Conservation (phyloP, 2,888 invertebrate genomes). For the Chrysolina haemoptera region DNA sequence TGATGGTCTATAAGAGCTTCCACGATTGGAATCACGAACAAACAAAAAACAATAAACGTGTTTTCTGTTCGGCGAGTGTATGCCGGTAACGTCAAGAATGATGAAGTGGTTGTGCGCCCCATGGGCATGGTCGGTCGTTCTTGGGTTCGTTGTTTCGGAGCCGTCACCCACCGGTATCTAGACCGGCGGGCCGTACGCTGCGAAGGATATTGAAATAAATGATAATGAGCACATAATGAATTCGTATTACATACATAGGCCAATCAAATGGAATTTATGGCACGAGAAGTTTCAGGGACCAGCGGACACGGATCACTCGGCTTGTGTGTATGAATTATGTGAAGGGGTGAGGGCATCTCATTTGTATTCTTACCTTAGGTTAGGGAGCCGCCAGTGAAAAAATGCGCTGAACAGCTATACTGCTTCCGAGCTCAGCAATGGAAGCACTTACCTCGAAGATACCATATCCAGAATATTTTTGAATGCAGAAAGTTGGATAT, state of each 20-base stretch:
- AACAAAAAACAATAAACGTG: constrained; percentile 3
- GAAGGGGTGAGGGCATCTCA: too few species aligned
- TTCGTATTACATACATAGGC: constrained; percentile 50
- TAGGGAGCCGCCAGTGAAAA: too few species aligned
- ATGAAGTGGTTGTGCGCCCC: constrained; percentile 30
- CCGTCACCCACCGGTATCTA: constrained; percentile 13
- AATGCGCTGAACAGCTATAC: too few species aligned
- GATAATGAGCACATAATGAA: constrained; percentile 58
- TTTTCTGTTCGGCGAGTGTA: constrained; percentile 23
- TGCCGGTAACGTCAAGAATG: constrained; percentile 32
- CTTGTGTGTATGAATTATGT: too few species aligned
- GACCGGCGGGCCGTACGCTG: constrained; percentile 23
- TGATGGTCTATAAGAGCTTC: background rate
- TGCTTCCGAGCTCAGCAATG: too few species aligned
- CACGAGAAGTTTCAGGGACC: background rate
- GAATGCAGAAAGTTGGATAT: too few species aligned
- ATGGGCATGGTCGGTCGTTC: constrained; percentile 20
- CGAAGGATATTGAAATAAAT: constrained; percentile 53
- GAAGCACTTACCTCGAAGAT: too few species aligned
- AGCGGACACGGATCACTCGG: background rate
- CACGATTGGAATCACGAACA: constrained; percentile 3
- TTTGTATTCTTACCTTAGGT: too few species aligned
- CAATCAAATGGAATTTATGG: constrained; percentile 19
- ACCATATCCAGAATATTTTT: too few species aligned
- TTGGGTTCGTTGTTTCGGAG: constrained; percentile 16